These are phyloP conservation scores for Xenopus petersii DNA, from an alignment of 2,797 vertebrate species.

Conservation along the genomic window DNA sequence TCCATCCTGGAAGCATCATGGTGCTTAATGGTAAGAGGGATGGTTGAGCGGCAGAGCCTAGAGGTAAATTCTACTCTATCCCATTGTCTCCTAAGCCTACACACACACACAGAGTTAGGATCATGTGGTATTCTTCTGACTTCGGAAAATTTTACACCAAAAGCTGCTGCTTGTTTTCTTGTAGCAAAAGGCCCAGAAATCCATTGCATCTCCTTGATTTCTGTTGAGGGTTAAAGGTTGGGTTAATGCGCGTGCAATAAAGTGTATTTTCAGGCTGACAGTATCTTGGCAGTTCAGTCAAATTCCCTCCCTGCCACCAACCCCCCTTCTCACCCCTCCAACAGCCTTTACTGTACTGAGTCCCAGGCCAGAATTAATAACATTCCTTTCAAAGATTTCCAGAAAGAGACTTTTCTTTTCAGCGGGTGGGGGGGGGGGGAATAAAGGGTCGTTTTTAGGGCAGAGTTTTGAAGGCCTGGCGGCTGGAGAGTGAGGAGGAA, in stretches of 20 bases:
- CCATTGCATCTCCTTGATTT: slow-evolving; percentile 3
- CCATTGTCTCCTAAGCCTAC: too few species aligned
- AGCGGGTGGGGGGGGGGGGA: slow-evolving; percentile 27
- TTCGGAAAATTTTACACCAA: too few species aligned
- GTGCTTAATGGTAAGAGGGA: too few species aligned
- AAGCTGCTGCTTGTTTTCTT: not conserved
- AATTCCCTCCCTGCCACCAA: slow-evolving; percentile 18
- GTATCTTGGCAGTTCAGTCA: slow-evolving; percentile 42
- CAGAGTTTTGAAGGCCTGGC: slow-evolving; percentile 58
- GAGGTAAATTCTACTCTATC: too few species aligned
- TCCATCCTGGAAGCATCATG: too few species aligned
- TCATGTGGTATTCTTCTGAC: too few species aligned
- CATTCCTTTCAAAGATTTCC: slow-evolving; percentile 48
- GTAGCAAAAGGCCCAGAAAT: not conserved
- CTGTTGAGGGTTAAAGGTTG: slow-evolving; percentile 46
- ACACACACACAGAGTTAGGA: too few species aligned
- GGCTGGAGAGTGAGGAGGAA: slow-evolving; percentile 39
- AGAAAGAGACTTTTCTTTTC: slow-evolving; percentile 55
- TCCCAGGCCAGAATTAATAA: slow-evolving; percentile 35
- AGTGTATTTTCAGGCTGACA: slow-evolving; percentile 49
- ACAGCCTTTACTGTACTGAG: slow-evolving; percentile 32
- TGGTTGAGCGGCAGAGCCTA: too few species aligned
- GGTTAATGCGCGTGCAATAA: slow-evolving; percentile 45
- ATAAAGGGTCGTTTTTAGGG: slow-evolving; percentile 62
- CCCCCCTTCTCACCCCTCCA: slow-evolving; percentile 48